Evolutionary conservation across 2,113 vertebrate species (phyloP).

Genomic region (Bostrychus sinensis): DNA sequence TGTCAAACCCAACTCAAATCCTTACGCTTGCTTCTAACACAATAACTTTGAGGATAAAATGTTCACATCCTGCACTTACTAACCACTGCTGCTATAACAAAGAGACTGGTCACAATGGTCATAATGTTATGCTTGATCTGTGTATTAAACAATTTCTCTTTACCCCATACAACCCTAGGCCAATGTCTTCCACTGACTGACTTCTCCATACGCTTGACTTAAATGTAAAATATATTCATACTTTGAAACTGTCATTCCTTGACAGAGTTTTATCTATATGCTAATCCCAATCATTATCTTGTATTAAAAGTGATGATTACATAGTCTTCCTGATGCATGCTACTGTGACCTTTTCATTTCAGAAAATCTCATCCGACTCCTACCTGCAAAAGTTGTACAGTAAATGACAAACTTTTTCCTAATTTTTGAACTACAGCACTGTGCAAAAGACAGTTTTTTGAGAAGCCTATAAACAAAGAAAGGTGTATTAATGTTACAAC

Average conservation of each 20-base stretch:
- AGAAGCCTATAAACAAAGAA: no score
- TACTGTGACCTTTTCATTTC: constrained; percentile 10
- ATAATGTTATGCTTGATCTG: background rate
- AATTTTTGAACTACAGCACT: no score
- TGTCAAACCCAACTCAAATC: no score
- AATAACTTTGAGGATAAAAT: no score
- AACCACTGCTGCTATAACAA: no score
- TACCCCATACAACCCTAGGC: background rate
- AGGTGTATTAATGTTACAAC: no score
- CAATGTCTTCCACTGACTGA: background rate
- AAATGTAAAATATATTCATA: background rate
- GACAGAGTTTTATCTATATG: constrained; percentile 10
- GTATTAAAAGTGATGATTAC: constrained; percentile 3
- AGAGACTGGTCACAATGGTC: no score
- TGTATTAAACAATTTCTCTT: background rate
- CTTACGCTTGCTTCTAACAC: no score
- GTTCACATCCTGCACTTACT: no score
- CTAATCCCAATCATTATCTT: background rate
- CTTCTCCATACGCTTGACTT: background rate
- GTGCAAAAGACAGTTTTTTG: no score
- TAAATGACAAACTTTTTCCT: constrained; percentile 24
- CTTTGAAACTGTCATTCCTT: background rate
- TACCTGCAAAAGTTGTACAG: constrained; percentile 3
- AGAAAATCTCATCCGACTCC: background rate
- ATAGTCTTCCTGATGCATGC: background rate